phyloP scores from a whole-genome alignment of 2,113 vertebrate species.

The Cygnus atratus region DNA sequence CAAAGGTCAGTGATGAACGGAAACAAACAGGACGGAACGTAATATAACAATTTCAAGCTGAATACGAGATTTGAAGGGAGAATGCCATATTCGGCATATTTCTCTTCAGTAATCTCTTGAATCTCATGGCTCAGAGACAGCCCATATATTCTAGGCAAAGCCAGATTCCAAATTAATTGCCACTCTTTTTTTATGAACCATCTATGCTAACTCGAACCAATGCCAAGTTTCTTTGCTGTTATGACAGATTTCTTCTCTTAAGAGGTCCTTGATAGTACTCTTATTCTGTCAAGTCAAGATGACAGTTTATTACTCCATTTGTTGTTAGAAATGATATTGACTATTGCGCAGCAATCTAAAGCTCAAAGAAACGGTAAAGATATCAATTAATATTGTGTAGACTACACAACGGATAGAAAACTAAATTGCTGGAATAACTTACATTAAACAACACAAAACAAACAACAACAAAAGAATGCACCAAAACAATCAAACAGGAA shows the following conservation, averaged over 20 bases:
- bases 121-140: background rate
- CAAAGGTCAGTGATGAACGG: background rate
- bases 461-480: background rate
- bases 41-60: background rate
- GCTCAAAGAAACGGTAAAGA: background rate
- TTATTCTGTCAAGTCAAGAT: background rate
- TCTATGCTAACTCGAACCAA: background rate
- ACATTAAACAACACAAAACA: background rate
- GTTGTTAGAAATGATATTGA: background rate
- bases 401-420: background rate
- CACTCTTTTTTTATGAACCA: background rate
- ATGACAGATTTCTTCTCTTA: background rate
- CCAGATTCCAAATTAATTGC: background rate
- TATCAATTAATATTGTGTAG: background rate
- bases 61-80: background rate
- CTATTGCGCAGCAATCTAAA: background rate
- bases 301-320: background rate
- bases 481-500: background rate
- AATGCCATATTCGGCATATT: background rate
- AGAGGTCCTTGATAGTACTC: background rate
- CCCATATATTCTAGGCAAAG: background rate
- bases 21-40: background rate
- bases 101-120: background rate
- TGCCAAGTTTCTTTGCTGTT: background rate
- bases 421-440: background rate